phyloP scores from a whole-genome alignment of 1,140 invertebrate genomes.

The Paraescarpia echinospica region DNA sequence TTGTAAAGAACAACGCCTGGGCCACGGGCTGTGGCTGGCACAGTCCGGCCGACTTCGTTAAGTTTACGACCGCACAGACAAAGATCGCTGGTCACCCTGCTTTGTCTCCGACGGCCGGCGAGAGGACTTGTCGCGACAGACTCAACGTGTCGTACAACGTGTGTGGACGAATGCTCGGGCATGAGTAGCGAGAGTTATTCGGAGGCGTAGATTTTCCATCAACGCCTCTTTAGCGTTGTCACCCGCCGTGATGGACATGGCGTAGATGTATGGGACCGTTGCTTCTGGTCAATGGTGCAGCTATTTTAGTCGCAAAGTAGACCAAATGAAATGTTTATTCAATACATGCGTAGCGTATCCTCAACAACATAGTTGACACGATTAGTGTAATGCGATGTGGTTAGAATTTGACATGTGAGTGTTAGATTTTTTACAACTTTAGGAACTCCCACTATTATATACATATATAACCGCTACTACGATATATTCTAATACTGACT shows the following conservation, averaged over 20 bases:
- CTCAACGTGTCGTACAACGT: not conserved
- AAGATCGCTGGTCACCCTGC: not conserved
- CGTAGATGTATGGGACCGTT: not conserved
- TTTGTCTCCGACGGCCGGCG: not conserved
- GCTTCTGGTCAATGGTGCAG: not conserved
- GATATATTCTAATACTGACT: too few relatives aligned
- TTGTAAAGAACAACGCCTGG: not conserved
- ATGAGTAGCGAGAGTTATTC: not conserved
- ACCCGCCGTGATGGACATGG: not conserved
- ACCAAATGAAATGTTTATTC: not conserved
- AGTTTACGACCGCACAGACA: not conserved
- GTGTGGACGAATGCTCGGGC: not conserved
- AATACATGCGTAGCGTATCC: too few relatives aligned
- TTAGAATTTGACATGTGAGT: too few relatives aligned
- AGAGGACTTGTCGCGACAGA: not conserved
- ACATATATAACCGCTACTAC: too few relatives aligned
- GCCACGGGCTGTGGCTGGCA: not conserved
- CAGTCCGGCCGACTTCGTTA: not conserved
- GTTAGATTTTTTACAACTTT: too few relatives aligned
- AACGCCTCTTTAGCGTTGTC: not conserved
- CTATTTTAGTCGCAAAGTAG: not conserved
- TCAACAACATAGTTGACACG: too few relatives aligned
- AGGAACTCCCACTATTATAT: too few relatives aligned
- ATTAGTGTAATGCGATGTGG: too few relatives aligned
- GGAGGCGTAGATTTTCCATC: not conserved